Conservation (phyloP, 2,888 invertebrate genomes). For the Tenthredo notha region DNA sequence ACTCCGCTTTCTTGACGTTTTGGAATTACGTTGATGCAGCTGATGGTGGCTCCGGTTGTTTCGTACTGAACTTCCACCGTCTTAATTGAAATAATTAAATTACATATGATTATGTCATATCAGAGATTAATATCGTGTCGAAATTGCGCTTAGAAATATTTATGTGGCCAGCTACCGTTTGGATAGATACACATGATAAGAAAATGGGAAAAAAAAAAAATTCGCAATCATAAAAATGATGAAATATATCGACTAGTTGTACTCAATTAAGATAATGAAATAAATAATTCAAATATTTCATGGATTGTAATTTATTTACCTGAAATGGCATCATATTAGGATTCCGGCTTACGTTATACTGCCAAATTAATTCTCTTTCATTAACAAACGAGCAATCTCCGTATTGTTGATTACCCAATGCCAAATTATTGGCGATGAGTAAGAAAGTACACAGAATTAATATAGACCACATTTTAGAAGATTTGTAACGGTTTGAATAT, state of each 20-base stretch:
- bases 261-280: not conserved
- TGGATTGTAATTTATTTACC: slow-evolving; percentile 19
- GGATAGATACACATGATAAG: not conserved
- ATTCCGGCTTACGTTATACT: slow-evolving; percentile 66
- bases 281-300: not conserved
- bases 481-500: not conserved
- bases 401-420: slow-evolving; percentile 55
- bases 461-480: not conserved
- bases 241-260: not conserved
- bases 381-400: slow-evolving; percentile 59
- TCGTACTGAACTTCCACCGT: slow-evolving; percentile 66
- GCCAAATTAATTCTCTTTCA: slow-evolving; percentile 65
- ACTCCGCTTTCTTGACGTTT: slow-evolving; percentile 63
- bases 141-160: not conserved
- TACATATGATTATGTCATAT: not conserved
- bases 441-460: not conserved
- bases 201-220: not conserved
- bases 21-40: slow-evolving; percentile 61
- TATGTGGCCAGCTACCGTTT: not conserved
- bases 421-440: slow-evolving; percentile 5
- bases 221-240: not conserved
- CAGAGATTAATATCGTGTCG: not conserved
- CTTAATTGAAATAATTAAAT: slow-evolving; percentile 57
- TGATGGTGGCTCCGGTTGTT: slow-evolving; percentile 63
- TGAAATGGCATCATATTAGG: slow-evolving; percentile 11